A percentile compares a stretch with the other conserved stretches of the same genome.
Evolutionary conservation across 2,113 vertebrate genomes (phyloP).

Genomic region (Lasiurus borealis): DNA sequence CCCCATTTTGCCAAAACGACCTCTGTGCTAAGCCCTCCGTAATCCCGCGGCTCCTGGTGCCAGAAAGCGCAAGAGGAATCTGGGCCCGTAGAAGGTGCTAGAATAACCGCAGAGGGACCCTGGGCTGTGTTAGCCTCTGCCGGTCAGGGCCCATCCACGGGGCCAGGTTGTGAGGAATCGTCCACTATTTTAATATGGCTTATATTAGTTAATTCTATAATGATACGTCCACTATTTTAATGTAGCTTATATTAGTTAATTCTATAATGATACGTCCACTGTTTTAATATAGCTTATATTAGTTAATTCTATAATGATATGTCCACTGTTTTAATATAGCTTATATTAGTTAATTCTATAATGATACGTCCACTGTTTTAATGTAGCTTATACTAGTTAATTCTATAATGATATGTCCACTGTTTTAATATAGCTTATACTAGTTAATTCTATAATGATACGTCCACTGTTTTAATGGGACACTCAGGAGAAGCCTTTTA

Average conservation of each 20-base stretch:
- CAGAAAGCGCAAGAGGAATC: background rate
- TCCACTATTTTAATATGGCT: background rate
- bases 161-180: background rate
- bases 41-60: background rate
- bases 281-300: too few species aligned
- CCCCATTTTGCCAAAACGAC: background rate
- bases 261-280: background rate
- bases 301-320: too few species aligned
- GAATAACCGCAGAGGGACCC: background rate
- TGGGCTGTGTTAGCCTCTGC: background rate
- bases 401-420: background rate
- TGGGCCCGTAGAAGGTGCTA: background rate
- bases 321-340: background rate
- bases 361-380: background rate
- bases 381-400: too few species aligned
- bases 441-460: too few species aligned
- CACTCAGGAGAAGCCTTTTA: background rate
- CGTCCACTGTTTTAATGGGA: background rate
- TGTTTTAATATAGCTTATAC: too few species aligned
- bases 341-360: too few species aligned
- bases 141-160: background rate
- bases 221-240: background rate
- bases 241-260: too few species aligned
- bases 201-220: too few species aligned
- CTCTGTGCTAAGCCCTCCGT: accelerated